Evolutionary conservation across 2,797 vertebrate species (phyloP).

Genomic region (Neomorphus geoffroyi): DNA sequence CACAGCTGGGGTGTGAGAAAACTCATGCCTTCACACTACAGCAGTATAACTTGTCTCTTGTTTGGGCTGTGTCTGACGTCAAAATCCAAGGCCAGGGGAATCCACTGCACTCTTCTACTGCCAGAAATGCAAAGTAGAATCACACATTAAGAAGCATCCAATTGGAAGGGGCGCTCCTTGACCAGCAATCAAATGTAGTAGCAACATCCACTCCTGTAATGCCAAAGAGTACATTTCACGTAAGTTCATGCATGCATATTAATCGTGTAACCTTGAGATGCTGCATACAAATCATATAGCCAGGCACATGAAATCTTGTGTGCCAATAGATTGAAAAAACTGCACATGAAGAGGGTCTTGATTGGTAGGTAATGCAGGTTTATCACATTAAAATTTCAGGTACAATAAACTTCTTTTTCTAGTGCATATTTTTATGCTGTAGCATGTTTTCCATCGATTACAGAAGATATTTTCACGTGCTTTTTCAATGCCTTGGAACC

Average conservation of each 20-base stretch:
- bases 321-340: background rate
- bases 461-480: background rate
- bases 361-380: background rate
- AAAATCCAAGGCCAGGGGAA: background rate
- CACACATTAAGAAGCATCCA: background rate
- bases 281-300: background rate
- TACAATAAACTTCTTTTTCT: background rate
- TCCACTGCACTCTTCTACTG: background rate
- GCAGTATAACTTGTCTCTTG: background rate
- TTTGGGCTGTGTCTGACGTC: background rate
- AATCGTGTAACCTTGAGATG: background rate
- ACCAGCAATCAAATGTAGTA: background rate
- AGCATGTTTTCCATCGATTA: background rate
- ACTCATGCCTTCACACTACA: background rate
- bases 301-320: background rate
- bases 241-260: background rate
- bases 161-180: background rate
- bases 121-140: background rate
- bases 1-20: background rate
- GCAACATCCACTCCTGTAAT: background rate
- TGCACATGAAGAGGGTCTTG: background rate
- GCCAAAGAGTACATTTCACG: background rate
- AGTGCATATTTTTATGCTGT: background rate
- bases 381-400: background rate
- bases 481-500: background rate